These are phyloP conservation scores for Paguma larvata DNA, from an alignment of 2,797 vertebrate species.

Conservation along the genomic window DNA sequence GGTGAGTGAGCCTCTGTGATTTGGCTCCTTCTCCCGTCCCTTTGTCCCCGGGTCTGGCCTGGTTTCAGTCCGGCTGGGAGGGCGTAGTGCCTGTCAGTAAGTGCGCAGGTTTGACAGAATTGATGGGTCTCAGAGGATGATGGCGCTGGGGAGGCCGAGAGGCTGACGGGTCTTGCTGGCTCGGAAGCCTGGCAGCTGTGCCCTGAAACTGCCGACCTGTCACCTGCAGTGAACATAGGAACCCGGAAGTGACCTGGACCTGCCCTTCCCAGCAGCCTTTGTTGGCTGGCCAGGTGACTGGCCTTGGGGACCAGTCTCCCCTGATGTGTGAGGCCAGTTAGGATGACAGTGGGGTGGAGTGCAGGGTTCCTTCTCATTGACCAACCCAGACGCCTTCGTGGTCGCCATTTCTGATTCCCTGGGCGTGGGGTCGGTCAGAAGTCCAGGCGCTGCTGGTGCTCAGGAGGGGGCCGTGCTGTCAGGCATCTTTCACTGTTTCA, in stretches of 20 bases:
- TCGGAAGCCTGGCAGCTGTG: conserved; percentile 69
- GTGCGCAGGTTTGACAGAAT: neutral
- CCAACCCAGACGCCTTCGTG: conserved; percentile 72
- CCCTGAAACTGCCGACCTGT: conserved; percentile 81
- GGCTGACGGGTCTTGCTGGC: neutral
- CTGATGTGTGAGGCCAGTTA: conserved; percentile 82
- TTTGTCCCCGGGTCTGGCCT: neutral
- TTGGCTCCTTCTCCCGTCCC: neutral
- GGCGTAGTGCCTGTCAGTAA: neutral
- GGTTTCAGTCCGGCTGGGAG: neutral
- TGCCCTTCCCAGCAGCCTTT: conserved; percentile 72
- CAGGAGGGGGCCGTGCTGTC: conserved; percentile 60
- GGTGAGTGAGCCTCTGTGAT: neutral
- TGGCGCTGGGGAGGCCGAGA: neutral
- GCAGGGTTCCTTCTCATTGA: conserved; percentile 79
- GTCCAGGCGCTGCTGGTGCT: conserved; percentile 42
- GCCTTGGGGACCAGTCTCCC: conserved; percentile 72
- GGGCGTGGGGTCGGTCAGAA: conserved; percentile 61
- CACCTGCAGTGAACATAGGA: conserved; percentile 52
- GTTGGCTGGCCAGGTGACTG: conserved; percentile 35
- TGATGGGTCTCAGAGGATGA: neutral
- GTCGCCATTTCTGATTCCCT: conserved; percentile 76
- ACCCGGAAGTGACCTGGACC: conserved; percentile 82
- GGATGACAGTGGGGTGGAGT: conserved; percentile 67
- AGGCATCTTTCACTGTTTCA: conserved; percentile 70